A percentile compares a stretch with the other conserved stretches of the same genome.
Evolutionary conservation across 2,888 invertebrate genomes (phyloP).

Genomic region (Xestobium rufovillosum): DNA sequence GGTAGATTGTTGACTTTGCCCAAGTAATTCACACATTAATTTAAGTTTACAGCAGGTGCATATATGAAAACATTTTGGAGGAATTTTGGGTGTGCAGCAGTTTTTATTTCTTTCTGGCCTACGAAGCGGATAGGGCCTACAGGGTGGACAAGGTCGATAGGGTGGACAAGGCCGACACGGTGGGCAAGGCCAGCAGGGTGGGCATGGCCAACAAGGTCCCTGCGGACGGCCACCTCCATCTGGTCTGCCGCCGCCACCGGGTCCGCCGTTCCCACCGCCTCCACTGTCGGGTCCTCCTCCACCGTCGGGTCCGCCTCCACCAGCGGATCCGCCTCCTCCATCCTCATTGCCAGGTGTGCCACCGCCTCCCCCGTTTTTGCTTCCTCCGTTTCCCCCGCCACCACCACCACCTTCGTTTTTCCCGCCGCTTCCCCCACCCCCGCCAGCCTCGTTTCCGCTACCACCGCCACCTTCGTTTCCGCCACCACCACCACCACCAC

Average conservation of each 20-base stretch:
- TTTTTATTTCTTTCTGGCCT: too few species aligned
- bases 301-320: slow-evolving; percentile 1
- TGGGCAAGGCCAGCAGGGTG: neutral
- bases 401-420: slow-evolving; percentile 1
- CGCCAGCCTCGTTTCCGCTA: neutral
- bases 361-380: neutral
- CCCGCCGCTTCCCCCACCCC: slow-evolving; percentile 4
- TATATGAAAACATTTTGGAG: too few species aligned
- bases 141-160: neutral
- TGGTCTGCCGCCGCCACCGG: slow-evolving; percentile 1
- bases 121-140: neutral
- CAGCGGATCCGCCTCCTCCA: neutral
- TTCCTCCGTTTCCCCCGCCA: neutral
- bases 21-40: too few species aligned
- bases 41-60: too few species aligned
- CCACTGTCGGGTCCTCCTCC: too few species aligned
- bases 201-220: neutral
- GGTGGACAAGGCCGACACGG: neutral
- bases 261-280: neutral
- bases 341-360: neutral
- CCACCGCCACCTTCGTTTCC: neutral
- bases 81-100: too few species aligned
- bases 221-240: neutral
- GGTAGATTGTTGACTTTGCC: too few species aligned
- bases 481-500: neutral